Evolutionary conservation across 2,888 invertebrate genomes (phyloP).

Genomic region (Bibio marci): DNA sequence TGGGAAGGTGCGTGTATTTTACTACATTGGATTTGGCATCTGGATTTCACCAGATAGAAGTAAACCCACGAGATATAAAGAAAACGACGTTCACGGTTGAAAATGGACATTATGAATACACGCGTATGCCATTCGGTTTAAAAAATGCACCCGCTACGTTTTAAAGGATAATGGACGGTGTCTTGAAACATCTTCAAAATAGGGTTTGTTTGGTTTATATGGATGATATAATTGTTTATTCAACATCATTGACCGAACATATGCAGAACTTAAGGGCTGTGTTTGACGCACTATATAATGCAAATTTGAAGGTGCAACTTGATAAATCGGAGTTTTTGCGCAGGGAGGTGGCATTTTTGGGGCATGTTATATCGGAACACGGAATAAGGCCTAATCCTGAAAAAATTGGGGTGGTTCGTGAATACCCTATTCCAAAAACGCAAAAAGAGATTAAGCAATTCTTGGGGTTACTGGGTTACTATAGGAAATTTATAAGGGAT

Average conservation of each 20-base stretch:
- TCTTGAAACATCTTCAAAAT: slow-evolving; percentile 11
- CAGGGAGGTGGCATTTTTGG: slow-evolving; percentile 16
- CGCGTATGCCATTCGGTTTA: slow-evolving; percentile 8
- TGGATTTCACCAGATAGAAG: slow-evolving; percentile 19
- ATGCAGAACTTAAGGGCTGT: slow-evolving; percentile 11
- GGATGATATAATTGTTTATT: slow-evolving; percentile 18
- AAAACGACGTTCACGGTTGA: slow-evolving; percentile 12
- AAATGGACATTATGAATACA: slow-evolving; percentile 10
- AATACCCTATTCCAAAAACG: slow-evolving; percentile 13
- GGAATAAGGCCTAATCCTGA: slow-evolving; percentile 18
- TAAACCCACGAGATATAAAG: slow-evolving; percentile 10
- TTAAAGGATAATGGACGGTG: slow-evolving; percentile 11
- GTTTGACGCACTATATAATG: slow-evolving; percentile 12
- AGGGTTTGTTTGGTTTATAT: slow-evolving; percentile 17
- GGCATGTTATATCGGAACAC: slow-evolving; percentile 18
- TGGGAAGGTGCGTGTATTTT: slow-evolving; percentile 15
- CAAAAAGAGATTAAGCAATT: slow-evolving; percentile 16
- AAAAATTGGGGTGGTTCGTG: slow-evolving; percentile 15
- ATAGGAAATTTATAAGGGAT: slow-evolving; percentile 10
- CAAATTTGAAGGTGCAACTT: slow-evolving; percentile 14
- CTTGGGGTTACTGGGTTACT: slow-evolving; percentile 13
- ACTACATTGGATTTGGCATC: slow-evolving; percentile 15
- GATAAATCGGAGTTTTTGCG: slow-evolving; percentile 14
- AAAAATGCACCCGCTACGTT: slow-evolving; percentile 9
- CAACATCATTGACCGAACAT: slow-evolving; percentile 15